phyloP scores from a whole-genome alignment of 2,113 vertebrate genomes.

The Phyllostomus hastatus region DNA sequence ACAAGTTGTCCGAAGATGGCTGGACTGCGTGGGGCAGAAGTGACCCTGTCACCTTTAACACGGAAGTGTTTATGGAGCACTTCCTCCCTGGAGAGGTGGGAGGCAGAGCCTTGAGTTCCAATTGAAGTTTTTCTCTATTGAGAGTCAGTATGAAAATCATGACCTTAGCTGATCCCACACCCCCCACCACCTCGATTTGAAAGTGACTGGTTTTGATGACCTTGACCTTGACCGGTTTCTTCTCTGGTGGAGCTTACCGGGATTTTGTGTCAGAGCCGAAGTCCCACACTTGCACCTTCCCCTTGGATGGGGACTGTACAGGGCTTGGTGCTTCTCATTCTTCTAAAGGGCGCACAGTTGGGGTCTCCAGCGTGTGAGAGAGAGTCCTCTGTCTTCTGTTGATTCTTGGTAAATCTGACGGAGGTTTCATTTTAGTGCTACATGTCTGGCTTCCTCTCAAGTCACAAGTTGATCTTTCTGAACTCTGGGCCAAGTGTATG shows the following conservation, averaged over 20 bases:
- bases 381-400: neutral
- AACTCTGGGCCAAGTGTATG: neutral
- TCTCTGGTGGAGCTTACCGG: neutral
- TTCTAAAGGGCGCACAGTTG: neutral
- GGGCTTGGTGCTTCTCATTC: neutral
- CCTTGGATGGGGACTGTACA: neutral
- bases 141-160: neutral
- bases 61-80: neutral
- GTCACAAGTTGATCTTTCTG: neutral
- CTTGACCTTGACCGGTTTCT: neutral
- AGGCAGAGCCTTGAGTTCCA: neutral
- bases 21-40: neutral
- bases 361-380: rapidly evolving
- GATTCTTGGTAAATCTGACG: neutral
- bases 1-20: neutral
- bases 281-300: neutral
- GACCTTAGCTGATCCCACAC: neutral
- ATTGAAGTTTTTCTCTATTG: neutral
- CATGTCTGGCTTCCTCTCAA: neutral
- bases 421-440: neutral
- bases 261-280: neutral
- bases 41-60: neutral
- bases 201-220: neutral
- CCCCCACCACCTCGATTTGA: neutral
- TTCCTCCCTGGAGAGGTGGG: neutral